Evolutionary conservation across 64 coral and sea anemone genomes (phyloP).

Genomic region (Stichodactyla helianthus): DNA sequence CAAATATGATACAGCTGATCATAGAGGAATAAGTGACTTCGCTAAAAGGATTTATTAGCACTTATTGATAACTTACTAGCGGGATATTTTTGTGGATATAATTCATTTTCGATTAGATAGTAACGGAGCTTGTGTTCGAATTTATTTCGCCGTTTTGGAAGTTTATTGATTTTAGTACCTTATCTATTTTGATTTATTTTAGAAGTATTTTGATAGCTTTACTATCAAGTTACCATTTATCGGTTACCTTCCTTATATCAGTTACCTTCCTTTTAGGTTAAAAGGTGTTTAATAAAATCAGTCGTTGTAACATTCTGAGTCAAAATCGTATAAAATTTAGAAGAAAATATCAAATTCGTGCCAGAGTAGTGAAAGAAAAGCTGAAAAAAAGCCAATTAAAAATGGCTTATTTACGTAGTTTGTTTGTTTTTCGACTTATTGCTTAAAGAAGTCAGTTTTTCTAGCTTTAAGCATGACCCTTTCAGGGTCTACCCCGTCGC

Average conservation of each 20-base stretch:
- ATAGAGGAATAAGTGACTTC: neutral
- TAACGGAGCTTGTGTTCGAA: neutral
- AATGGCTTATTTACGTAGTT: neutral
- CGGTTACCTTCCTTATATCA: neutral
- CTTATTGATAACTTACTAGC: neutral
- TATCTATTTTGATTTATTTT: slow-evolving; percentile 15
- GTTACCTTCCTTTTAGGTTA: neutral
- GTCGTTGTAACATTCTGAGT: neutral
- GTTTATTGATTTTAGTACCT: neutral
- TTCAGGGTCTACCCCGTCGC: neutral
- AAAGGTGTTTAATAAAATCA: neutral
- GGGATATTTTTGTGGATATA: neutral
- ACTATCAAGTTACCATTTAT: neutral
- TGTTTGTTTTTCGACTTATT: slow-evolving; percentile 6
- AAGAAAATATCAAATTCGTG: neutral
- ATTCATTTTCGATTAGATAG: neutral
- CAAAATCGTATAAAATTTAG: neutral
- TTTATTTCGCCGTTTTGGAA: neutral
- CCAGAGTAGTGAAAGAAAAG: neutral
- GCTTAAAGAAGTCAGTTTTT: neutral
- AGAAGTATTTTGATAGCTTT: neutral
- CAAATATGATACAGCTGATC: neutral
- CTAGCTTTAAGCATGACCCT: neutral
- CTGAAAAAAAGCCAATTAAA: neutral
- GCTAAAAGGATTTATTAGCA: neutral